phyloP scores from a whole-genome alignment of 1,140 invertebrate species.

The Tetragonula clypearis region DNA sequence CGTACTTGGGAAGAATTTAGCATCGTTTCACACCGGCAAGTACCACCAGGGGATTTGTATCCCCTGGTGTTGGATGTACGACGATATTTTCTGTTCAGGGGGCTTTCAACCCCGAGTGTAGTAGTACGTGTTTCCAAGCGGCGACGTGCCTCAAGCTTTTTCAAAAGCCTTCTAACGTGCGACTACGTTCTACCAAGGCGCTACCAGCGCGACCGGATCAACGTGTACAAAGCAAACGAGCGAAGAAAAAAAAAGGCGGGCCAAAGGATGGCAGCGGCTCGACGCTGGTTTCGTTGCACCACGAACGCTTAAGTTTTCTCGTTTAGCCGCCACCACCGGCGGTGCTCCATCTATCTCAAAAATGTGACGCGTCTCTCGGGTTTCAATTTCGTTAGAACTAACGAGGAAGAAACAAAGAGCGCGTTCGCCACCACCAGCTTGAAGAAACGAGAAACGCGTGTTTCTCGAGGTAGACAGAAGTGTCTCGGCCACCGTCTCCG shows the following conservation, averaged over 20 bases:
- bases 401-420: background rate
- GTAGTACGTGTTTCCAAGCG: conserved; percentile 34
- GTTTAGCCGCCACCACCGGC: conserved; percentile 6
- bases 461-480: too few relatives aligned
- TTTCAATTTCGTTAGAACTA: conserved; percentile 26
- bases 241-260: background rate
- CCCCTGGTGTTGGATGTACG: too few relatives aligned
- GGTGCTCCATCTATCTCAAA: background rate
- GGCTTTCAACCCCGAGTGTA: conserved; percentile 13
- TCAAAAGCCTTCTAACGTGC: conserved; percentile 22
- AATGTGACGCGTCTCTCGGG: background rate
- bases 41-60: background rate
- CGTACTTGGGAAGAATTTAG: conserved; percentile 27
- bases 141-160: conserved; percentile 19
- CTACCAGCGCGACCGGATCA: background rate
- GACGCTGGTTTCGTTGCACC: background rate
- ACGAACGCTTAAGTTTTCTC: background rate
- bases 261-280: background rate
- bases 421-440: too few relatives aligned
- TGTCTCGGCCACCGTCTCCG: background rate
- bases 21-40: background rate
- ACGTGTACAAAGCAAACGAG: background rate
- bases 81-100: background rate
- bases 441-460: background rate
- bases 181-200: background rate